phyloP scores from a whole-genome alignment of 2,797 vertebrate species.

The Neopelma chrysocephalum region DNA sequence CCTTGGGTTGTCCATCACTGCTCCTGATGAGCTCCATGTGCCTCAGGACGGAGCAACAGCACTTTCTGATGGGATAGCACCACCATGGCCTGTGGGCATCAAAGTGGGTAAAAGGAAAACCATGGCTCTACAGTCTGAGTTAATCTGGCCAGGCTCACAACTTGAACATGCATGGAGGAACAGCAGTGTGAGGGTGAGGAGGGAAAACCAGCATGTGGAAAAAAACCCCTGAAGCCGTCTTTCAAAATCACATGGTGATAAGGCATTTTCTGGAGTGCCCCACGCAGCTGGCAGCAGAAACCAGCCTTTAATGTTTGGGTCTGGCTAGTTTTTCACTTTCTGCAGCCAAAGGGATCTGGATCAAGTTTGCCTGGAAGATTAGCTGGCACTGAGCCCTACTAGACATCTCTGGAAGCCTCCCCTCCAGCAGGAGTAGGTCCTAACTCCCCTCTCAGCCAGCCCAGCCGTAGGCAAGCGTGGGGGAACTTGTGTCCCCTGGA shows the following conservation, averaged over 20 bases:
- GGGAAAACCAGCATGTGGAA: not conserved
- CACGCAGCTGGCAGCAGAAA: constrained; percentile 48
- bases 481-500: too few species aligned
- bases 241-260: constrained; percentile 29
- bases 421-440: not conserved
- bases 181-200: not conserved
- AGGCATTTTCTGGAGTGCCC: constrained; percentile 54
- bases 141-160: not conserved
- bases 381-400: not conserved
- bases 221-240: not conserved
- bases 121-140: not conserved
- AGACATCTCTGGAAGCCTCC: constrained; percentile 55
- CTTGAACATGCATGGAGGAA: accelerated
- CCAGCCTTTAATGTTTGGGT: constrained; percentile 12
- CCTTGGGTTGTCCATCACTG: not conserved
- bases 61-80: not conserved
- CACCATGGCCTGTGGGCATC: not conserved
- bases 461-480: accelerated
- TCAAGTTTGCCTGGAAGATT: constrained; percentile 61
- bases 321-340: constrained; percentile 33
- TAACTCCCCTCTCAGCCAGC: not conserved
- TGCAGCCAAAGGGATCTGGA: constrained; percentile 62
- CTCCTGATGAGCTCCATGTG: not conserved
- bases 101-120: not conserved
- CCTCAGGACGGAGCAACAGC: not conserved